Evolutionary conservation across 2,888 invertebrate species (phyloP), one percentile per base, ranked within the genome.

Genomic region (Nymphalis c-album): DNA sequence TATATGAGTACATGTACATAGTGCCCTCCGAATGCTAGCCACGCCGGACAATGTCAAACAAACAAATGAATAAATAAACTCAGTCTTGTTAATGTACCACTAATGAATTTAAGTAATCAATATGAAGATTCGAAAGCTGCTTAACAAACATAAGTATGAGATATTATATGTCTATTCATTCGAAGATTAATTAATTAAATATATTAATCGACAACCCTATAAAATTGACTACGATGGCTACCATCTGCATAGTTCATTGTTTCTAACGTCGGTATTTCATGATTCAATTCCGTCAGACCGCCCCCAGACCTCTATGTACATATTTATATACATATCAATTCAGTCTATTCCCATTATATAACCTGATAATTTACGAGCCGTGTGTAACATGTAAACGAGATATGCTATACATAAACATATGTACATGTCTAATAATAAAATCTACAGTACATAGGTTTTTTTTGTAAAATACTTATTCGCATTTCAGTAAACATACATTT

Each of bases 221-320:
- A 18, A 53, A 16, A 53, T 26, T 53, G 20, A 16, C 53, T 53
- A 53, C 53, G 18, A 20, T 48, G 13, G 22, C 53, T 53, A 53
- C 53, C 53, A 26, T 53, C 53, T 26, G 53, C 53, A 53, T 53
- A 53, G 53, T 53, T 53, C 26, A 53, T 53, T 53, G 53, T 53
- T 53, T 26, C 53, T 13, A 26, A 26, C 53, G 22, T 53, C 53
- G 53, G 53, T 53, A 53, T 53, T 53, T 53, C 53, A 53, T 53
- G 53, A 53, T 53, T 22, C 53, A 53, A 53, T 53, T 53, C 53
- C 53, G 53, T 53, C 53, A 53, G 53, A 53, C 53, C 53, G 53
- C 53, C 53, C 26, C 53, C 53, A 22, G 53, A 20, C 20, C 13
- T n/a, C 22, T 6, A 20, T 26, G 10, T 31, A 50, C 50, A 35